Conservation (phyloP, 2,113 vertebrate genomes). For the Petrocephalus microphthalmus region DNA sequence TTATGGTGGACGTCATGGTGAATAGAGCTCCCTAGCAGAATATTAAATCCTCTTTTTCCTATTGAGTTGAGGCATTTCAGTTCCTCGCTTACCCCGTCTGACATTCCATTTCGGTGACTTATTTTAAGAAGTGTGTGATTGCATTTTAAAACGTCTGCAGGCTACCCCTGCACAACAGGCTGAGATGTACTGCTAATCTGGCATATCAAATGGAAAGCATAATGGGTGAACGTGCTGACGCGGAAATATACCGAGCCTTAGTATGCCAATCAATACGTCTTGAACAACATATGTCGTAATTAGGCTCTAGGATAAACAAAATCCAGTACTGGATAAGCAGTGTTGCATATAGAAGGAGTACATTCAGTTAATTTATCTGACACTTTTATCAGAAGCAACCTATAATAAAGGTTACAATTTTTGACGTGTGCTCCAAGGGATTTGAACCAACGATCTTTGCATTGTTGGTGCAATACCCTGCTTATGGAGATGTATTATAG, state of each 20-base stretch:
- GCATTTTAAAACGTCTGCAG: neutral
- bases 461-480: neutral
- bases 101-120: neutral
- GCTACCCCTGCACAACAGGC: neutral
- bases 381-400: neutral
- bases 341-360: neutral
- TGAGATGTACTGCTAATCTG: neutral
- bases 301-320: neutral
- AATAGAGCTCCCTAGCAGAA: neutral
- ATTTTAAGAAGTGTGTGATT: neutral
- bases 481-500: neutral
- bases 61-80: neutral
- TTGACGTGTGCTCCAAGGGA: neutral
- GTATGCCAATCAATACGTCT: neutral
- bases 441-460: neutral
- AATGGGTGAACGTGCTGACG: neutral
- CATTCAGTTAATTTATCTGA: neutral
- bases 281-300: neutral
- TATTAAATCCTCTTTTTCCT: neutral
- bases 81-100: neutral
- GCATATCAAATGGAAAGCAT: neutral
- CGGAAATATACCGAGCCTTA: neutral
- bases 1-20: neutral
- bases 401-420: neutral
- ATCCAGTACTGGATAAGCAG: neutral